Conservation (phyloP, 2,888 invertebrate species). For the Hypomecis atomaria region DNA sequence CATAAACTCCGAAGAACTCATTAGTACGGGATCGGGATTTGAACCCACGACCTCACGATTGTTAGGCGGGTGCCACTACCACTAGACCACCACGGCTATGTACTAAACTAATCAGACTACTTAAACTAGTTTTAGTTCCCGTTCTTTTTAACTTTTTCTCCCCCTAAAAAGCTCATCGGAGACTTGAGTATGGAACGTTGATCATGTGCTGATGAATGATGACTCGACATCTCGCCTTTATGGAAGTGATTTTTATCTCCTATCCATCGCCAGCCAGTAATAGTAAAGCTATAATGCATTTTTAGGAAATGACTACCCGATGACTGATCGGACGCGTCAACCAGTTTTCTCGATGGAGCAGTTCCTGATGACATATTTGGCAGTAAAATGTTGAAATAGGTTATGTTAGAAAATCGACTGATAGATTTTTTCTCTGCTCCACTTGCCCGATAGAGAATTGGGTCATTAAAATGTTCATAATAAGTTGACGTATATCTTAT, state of each 20-base stretch:
- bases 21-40: too few species aligned
- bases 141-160: background rate
- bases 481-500: too few species aligned
- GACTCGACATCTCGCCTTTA: constrained; percentile 49
- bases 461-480: too few species aligned
- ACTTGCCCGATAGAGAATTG: too few species aligned
- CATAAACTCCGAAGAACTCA: too few species aligned
- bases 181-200: constrained; percentile 3
- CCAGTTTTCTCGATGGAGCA: constrained; percentile 1
- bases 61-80: too few species aligned
- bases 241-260: constrained; percentile 65
- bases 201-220: constrained; percentile 44
- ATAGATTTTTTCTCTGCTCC: too few species aligned
- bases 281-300: constrained; percentile 45
- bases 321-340: constrained; percentile 40
- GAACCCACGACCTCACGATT: too few species aligned
- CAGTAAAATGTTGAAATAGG: too few species aligned
- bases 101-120: too few species aligned
- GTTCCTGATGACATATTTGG: background rate
- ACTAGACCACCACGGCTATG: too few species aligned
- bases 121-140: background rate
- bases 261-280: constrained; percentile 49
- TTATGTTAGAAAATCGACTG: too few species aligned
- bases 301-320: constrained; percentile 50
- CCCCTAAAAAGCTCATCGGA: constrained; percentile 6